Base-by-base conservation (phyloP, 2,113 vertebrate genomes). In the Python bivittatus region DNA sequence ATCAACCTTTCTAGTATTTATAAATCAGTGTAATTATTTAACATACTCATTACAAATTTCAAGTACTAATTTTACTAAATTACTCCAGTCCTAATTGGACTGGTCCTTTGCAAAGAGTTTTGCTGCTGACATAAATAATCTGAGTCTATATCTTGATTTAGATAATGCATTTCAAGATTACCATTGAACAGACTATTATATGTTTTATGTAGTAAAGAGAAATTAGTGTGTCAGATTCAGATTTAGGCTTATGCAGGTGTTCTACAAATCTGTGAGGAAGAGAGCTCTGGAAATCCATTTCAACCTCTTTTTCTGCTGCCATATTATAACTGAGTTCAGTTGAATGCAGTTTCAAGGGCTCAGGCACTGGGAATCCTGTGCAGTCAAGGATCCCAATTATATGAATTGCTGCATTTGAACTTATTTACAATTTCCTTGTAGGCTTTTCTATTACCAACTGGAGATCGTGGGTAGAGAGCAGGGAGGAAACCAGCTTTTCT, bases 11-110 rank as follows among this genome's bases (percentile, higher is more conserved):
- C 6, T 42, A 79, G 52, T 27, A 79, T 89, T 89, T 33, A 83
- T 90, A 79, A 79, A 79, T 90, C n/a, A 79, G 68, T 83, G 53
- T 27, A 23, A 79, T 57, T 90, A 27, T 57, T 57, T 90, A 90
- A 42, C 33, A 38, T 25, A 57, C 89, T 57, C 25, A 90, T 42
- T 57, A 54, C 23, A 90, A 90, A 90, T 90, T 83, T 90, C 33
- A 79, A 90, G 56, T 90, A 56, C 72, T 79, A 52, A 48, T 85
- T 83, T 83, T 83, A 57, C 33, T 83, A 42, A 38, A 83, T 83
- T 90, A 79, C 72, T 79, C 33, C 72, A 79, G 33, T 79, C 42
- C 33, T 90, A 90, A 57, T 44, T 90, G 68, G 53, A 56, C 33
- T 56, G n/a, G n/a, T 38, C 53, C 33, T 23, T 27, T 84, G 13